Conservation (phyloP, 2,888 invertebrate species). For the Drosophila infuscata region DNA sequence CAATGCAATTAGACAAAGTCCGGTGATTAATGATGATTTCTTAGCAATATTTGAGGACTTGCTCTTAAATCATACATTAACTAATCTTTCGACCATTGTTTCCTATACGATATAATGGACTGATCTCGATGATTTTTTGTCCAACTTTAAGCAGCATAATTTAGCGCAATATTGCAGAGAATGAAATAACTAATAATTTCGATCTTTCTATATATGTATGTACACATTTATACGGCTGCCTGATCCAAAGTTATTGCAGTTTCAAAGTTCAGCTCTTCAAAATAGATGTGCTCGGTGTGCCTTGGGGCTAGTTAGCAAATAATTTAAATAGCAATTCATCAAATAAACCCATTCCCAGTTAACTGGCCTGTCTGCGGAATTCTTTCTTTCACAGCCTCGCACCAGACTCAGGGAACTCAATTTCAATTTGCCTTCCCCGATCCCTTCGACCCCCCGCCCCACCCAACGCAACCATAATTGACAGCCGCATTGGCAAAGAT, state of each 20-base stretch:
- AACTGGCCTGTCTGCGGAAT: conserved; percentile 12
- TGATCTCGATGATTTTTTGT: neutral
- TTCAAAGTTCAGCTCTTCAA: conserved; percentile 4
- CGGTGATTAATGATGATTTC: neutral
- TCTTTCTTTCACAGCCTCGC: conserved; percentile 5
- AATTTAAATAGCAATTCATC: conserved; percentile 52
- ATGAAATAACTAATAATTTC: neutral
- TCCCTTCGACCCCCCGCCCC: neutral
- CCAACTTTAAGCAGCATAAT: neutral
- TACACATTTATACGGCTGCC: neutral
- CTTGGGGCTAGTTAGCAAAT: conserved; percentile 18
- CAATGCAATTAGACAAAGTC: neutral
- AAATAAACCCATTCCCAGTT: conserved; percentile 42
- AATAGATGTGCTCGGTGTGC: conserved; percentile 8
- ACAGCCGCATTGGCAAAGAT: conserved; percentile 50
- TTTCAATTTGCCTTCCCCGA: conserved; percentile 42
- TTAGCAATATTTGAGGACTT: neutral
- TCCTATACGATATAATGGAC: neutral
- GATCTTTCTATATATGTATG: neutral
- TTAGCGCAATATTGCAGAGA: neutral
- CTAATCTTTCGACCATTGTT: neutral
- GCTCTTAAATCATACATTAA: neutral
- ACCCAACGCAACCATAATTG: conserved; percentile 28
- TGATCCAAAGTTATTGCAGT: neutral
- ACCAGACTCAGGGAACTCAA: conserved; percentile 50